Evolutionary conservation across 1,140 invertebrate species (phyloP), one percentile per base, ranked within the genome.

Genomic region (Anoplophora glabripennis): DNA sequence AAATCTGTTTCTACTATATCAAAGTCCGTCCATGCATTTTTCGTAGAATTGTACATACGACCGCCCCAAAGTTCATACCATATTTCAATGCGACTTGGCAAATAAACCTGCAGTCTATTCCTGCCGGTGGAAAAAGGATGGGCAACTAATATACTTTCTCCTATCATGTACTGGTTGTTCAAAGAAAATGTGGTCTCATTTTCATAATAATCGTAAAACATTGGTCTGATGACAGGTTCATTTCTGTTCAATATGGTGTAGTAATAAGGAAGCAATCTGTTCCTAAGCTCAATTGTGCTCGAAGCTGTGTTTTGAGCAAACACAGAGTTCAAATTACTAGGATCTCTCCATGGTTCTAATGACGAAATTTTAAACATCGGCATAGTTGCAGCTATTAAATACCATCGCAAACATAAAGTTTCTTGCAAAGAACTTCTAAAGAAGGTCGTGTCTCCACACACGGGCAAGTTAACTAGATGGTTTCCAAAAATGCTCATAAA

Each of bases 11-110:
- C 70, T 0, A 69, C 42, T 3, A 69, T 55, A 41, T 65, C 57
- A 21, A 75, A 64, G 8, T 62, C 61, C 36, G 72, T 53, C 53
- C 57, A 61, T 42, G 64, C 57, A 11, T 54, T 47, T 7, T 47
- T 33, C 8, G 42, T 51, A 11, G 45, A 15, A 14, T 33, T 49
- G 57, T 63, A 67, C 5, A 54, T 64, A 18, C 48, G 52, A n/a
- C 75, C 75, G 15, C 70, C 72, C 72, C 73, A 76, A 53, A 75
- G 64, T 55, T 76, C 72, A 53, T 72, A 77, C 68, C 73, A 74
- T 7, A 65, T 64, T 7, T 57, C 57, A 37, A 45, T 53, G 40
- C 52, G 52, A 7, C 37, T 34, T 0, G 75, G 74, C 10, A 77
- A 55, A 65, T 71, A 77, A 7, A 75, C 63, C 11, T 44, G 60